Evolutionary conservation across 2,888 invertebrate species (phyloP).

Genomic region (Agrochola lychnidis): DNA sequence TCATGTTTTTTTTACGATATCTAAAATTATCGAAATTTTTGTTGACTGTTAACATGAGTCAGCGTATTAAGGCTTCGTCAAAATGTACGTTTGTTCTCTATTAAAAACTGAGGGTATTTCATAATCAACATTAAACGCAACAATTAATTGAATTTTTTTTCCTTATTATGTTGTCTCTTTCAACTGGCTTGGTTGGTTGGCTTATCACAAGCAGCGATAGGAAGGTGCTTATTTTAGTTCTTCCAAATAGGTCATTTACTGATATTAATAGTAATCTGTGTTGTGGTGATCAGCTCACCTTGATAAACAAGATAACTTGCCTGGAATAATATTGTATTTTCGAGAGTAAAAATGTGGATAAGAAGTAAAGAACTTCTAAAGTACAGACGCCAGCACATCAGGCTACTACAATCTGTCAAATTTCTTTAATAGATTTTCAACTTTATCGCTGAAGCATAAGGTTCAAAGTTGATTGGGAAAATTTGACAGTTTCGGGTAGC

Average conservation of each 20-base stretch:
- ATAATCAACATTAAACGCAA: background rate
- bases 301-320: slow-evolving; percentile 3
- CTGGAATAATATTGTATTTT: background rate
- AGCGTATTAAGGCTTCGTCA: background rate
- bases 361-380: background rate
- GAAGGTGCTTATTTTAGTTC: background rate
- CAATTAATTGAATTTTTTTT: background rate
- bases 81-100: background rate
- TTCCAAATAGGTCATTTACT: background rate
- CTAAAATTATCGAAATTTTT: slow-evolving; percentile 6
- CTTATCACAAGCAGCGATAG: slow-evolving; percentile 12
- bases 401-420: too few species aligned
- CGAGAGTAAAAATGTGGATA: too few species aligned
- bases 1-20: slow-evolving; percentile 9
- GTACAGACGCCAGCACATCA: too few species aligned
- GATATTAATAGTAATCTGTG: slow-evolving; percentile 15
- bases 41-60: background rate
- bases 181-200: too few species aligned
- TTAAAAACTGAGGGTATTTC: background rate
- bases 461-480: too few species aligned
- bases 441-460: too few species aligned
- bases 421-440: too few species aligned
- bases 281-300: background rate
- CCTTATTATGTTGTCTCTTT: background rate
- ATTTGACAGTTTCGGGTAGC: too few species aligned